phyloP scores from a whole-genome alignment of 2,888 invertebrate species.

The Erebia palarica region DNA sequence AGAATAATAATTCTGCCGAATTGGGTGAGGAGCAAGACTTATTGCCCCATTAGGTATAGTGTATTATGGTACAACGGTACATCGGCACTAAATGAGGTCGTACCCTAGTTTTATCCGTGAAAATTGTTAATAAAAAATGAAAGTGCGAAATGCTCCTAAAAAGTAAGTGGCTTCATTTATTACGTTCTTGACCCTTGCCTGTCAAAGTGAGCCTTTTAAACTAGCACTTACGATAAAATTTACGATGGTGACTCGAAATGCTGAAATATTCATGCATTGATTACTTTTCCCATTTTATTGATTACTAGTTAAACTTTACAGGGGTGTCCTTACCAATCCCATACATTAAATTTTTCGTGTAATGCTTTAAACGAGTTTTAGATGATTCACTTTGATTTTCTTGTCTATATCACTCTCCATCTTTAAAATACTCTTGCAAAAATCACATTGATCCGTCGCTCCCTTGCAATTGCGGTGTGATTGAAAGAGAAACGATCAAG shows the following conservation, averaged over 20 bases:
- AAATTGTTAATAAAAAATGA: constrained; percentile 25
- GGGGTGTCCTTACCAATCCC: too few relatives aligned
- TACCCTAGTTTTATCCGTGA: constrained; percentile 15
- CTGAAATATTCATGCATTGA: neutral
- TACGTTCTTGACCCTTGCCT: constrained; percentile 25
- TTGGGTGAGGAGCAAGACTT: constrained; percentile 8
- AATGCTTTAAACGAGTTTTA: too few relatives aligned
- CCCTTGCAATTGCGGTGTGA: too few relatives aligned
- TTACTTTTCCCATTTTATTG: too few relatives aligned
- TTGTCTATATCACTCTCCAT: too few relatives aligned
- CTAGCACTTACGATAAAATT: constrained; percentile 34
- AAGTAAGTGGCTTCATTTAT: constrained; percentile 27
- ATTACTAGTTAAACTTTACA: too few relatives aligned
- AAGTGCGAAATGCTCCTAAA: constrained; percentile 26
- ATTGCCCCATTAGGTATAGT: constrained; percentile 23
- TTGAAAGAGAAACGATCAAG: too few relatives aligned
- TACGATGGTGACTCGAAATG: neutral
- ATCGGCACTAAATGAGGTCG: constrained; percentile 32
- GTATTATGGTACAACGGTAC: constrained; percentile 22
- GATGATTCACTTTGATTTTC: too few relatives aligned
- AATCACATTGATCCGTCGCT: too few relatives aligned
- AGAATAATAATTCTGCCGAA: constrained; percentile 1
- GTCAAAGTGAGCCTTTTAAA: constrained; percentile 35
- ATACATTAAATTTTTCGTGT: too few relatives aligned
- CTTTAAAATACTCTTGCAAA: too few relatives aligned